Conservation (phyloP, 2,888 invertebrate species). For the Petrolisthes manimaculis region DNA sequence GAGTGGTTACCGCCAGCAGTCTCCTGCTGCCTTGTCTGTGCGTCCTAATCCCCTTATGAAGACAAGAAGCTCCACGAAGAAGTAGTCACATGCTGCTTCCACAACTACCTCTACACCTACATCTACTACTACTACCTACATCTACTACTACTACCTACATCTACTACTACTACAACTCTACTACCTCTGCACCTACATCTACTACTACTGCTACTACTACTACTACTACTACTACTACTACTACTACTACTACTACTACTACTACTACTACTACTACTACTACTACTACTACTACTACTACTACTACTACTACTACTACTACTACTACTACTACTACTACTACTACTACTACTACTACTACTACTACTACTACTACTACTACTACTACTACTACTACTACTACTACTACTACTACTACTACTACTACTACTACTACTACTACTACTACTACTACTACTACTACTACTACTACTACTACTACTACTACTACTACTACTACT, state of each 20-base stretch:
- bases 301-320: constrained; percentile 23
- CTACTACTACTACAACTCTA: too few relatives aligned
- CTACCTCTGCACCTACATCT: too few relatives aligned
- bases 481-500: not conserved
- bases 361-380: constrained; percentile 20
- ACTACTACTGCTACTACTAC: not conserved
- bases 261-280: constrained; percentile 9
- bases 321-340: constrained; percentile 15
- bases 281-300: constrained; percentile 8
- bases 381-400: constrained; percentile 18
- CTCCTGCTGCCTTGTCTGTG: too few relatives aligned
- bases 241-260: constrained; percentile 11
- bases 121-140: too few relatives aligned
- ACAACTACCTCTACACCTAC: too few relatives aligned
- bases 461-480: constrained; percentile 12
- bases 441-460: constrained; percentile 12
- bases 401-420: constrained; percentile 20
- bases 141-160: too few relatives aligned
- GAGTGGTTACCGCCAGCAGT: too few relatives aligned
- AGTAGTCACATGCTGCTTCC: too few relatives aligned
- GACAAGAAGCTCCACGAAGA: too few relatives aligned
- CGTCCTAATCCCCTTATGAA: too few relatives aligned
- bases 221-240: not conserved
- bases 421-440: constrained; percentile 18
- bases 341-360: constrained; percentile 20